Evolutionary conservation across 2,113 vertebrate genomes (phyloP).

Genomic region (Zosterops borbonicus): DNA sequence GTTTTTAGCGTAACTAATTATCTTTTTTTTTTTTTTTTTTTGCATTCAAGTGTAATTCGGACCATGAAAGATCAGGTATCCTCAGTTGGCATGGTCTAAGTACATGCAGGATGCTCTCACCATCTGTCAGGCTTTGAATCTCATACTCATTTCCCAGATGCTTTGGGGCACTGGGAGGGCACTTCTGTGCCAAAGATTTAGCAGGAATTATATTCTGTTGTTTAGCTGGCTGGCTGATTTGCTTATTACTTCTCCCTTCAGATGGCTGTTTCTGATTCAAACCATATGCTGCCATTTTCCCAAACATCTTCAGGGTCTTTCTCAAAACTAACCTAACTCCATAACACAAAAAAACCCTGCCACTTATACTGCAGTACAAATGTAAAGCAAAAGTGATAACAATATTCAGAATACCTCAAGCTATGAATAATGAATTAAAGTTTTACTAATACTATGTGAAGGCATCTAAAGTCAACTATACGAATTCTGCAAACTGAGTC

Average conservation of each 20-base stretch:
- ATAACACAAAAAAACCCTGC: neutral
- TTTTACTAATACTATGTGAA: neutral
- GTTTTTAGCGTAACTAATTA: neutral
- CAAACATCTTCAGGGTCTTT: neutral
- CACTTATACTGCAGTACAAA: neutral
- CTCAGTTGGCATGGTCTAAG: neutral
- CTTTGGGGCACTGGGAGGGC: constrained; percentile 6
- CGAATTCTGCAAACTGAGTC: neutral
- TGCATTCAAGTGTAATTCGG: neutral
- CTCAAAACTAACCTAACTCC: neutral
- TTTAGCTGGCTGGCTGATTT: constrained; percentile 20
- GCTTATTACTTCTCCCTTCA: constrained; percentile 18
- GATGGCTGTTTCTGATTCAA: constrained; percentile 35
- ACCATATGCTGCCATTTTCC: neutral
- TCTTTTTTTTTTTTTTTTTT: neutral
- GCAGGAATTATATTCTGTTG: constrained; percentile 24
- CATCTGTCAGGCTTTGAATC: constrained; percentile 33
- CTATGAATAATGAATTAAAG: neutral
- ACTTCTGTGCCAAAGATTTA: constrained; percentile 29
- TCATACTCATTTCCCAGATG: constrained; percentile 22
- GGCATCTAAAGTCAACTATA: neutral
- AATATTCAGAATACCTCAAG: neutral
- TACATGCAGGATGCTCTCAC: neutral
- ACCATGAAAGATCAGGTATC: constrained; percentile 27
- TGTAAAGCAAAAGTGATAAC: neutral